A percentile compares a stretch with the other conserved stretches of the same genome.
These are phyloP conservation scores for Stigmatopora nigra DNA, from an alignment of 2,113 vertebrate species.

Conservation along the genomic window DNA sequence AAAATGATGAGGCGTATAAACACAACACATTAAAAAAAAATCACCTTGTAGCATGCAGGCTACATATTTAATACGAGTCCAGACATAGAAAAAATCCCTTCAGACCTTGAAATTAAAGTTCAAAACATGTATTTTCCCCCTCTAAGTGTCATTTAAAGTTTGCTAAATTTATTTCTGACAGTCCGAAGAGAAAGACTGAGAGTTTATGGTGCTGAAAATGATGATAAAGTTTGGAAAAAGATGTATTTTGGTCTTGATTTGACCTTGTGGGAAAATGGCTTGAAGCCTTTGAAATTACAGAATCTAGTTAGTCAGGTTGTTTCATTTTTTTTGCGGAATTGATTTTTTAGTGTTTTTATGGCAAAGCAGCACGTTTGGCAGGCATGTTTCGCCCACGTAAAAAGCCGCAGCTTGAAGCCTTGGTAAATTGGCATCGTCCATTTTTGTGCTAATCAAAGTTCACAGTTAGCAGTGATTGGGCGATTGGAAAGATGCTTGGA, in stretches of 20 bases:
- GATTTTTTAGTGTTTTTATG: neutral
- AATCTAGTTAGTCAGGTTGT: neutral
- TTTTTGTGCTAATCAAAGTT: neutral
- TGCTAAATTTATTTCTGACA: neutral
- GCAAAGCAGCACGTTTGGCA: neutral
- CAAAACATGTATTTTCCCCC: neutral
- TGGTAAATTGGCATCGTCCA: neutral
- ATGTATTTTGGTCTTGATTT: neutral
- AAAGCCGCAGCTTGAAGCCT: neutral
- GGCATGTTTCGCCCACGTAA: neutral
- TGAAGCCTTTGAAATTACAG: neutral
- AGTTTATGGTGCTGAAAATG: neutral
- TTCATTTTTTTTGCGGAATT: neutral
- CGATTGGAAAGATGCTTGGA: neutral
- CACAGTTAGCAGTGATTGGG: neutral
- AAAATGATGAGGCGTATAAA: neutral
- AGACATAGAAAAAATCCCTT: neutral
- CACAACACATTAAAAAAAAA: neutral
- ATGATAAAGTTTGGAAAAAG: neutral
- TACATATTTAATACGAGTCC: neutral
- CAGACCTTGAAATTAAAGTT: neutral
- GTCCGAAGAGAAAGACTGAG: neutral
- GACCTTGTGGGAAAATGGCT: neutral
- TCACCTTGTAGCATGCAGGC: neutral
- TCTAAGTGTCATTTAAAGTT: neutral